Evolutionary conservation across 2,113 vertebrate species (phyloP), one percentile per base, ranked within the genome.

Genomic region (Euleptes europaea): DNA sequence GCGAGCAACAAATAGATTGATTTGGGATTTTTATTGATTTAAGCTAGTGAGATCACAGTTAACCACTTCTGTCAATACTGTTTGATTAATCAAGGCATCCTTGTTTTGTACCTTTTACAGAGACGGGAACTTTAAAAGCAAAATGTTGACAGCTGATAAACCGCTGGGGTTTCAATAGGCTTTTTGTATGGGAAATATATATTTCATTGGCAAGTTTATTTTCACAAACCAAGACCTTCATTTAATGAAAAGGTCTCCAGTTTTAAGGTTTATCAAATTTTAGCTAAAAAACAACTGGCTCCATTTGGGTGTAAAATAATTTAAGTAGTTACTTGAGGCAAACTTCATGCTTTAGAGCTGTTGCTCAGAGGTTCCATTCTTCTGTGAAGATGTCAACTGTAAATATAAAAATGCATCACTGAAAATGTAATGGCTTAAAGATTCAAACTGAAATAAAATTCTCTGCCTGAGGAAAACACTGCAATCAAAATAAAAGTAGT

Each of bases 1-100:
- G 90, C 87, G 94, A 92, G 88, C 57, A 95, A 84, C 85, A 92
- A 93, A 95, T 94, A 92, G 95, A 96, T 96, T 95, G 96, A 97
- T 97, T 96, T 96, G 93, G 93, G 94, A 95, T 97, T 96, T 95
- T 96, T 96, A 96, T 97, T 96, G 95, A 97, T 96, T 96, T 93
- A 91, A 92, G 89, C 96, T 96, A 93, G 93, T 97, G 95, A 95
- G 94, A 97, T 96, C 94, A 92, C 94, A 81, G 93, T 95, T 95
- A 94, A 94, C 95, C 88, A 90, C 88, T 94, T 82, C 72, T 90
- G 95, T 97, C 96, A 94, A 96, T 97, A 94, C 82, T 79, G 93
- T 90, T 95, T 94, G 95, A 97, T 97, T 96, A 96, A 94, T 91
- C 79, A 26, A 90, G 94, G 89, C 91, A 88, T 83, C 78, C 1